Evolutionary conservation across 1,140 invertebrate genomes (phyloP).

Genomic region (Pollicipes pollicipes): DNA sequence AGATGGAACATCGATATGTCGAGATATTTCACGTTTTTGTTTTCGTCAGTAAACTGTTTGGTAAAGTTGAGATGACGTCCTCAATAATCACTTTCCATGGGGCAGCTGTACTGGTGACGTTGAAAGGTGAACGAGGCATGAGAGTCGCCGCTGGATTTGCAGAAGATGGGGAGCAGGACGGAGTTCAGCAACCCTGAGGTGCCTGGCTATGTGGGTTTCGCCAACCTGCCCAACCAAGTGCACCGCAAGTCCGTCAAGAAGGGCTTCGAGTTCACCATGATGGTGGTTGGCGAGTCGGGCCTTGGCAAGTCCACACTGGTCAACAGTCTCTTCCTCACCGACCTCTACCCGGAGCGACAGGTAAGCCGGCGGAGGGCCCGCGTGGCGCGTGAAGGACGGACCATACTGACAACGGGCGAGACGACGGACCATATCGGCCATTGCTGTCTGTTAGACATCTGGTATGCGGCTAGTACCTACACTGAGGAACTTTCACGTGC

Average conservation of each 20-base stretch:
- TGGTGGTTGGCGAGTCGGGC: conserved; percentile 70
- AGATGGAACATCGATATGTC: no score
- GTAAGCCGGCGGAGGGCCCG: no score
- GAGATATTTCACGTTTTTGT: no score
- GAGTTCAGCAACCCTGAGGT: conserved; percentile 20
- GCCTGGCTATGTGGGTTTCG: conserved; percentile 77
- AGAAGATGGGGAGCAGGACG: no score
- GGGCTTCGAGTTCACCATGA: conserved; percentile 93
- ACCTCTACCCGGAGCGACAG: conserved; percentile 74
- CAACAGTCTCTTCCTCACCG: conserved; percentile 92
- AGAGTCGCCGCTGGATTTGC: no score
- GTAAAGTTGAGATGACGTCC: no score
- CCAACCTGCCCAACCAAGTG: conserved; percentile 71
- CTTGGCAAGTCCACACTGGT: conserved; percentile 95
- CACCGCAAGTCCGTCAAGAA: conserved; percentile 87
- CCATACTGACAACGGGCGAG: conserved; percentile 80
- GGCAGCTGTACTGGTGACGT: no score
- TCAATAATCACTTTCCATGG: no score
- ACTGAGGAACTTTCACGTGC: no score
- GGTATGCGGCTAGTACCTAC: no score
- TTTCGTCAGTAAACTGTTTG: no score
- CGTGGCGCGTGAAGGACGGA: conserved; percentile 68
- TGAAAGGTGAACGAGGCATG: no score
- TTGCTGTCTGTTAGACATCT: conserved; percentile 45
- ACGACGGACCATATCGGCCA: conserved; percentile 85